Conservation (phyloP, 2,797 vertebrate species). For the Florisuga fusca region DNA sequence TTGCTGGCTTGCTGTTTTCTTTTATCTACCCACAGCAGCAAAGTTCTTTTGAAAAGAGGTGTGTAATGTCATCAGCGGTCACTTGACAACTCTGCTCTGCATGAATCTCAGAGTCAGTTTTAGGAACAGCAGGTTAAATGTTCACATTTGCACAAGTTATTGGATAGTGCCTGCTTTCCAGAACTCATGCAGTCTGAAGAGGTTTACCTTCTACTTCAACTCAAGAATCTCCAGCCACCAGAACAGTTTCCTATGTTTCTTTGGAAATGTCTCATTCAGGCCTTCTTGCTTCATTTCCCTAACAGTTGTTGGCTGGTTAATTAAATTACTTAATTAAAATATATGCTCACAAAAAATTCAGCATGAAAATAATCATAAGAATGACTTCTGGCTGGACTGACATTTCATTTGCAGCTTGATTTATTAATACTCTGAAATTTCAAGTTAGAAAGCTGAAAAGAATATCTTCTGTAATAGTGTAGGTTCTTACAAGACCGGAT, state of each 20-base stretch:
- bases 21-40: not conserved
- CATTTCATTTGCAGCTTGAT: not conserved
- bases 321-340: not conserved
- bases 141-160: not conserved
- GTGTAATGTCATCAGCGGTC: not conserved
- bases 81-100: not conserved
- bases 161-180: not conserved
- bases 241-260: not conserved
- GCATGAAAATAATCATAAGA: not conserved
- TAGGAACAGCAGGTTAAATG: conserved; percentile 14
- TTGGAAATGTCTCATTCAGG: not conserved
- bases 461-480: not conserved
- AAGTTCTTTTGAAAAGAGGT: not conserved
- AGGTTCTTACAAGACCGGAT: not conserved
- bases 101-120: not conserved
- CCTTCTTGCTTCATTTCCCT: not conserved
- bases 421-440: not conserved
- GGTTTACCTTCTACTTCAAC: not conserved
- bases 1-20: not conserved
- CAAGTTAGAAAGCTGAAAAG: not conserved
- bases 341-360: not conserved
- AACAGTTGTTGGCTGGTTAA: not conserved
- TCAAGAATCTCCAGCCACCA: not conserved
- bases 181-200: not conserved
- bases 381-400: conserved; percentile 15